These are phyloP conservation scores for Glossophaga mutica DNA, from an alignment of 2,797 vertebrate species.

Conservation along the genomic window DNA sequence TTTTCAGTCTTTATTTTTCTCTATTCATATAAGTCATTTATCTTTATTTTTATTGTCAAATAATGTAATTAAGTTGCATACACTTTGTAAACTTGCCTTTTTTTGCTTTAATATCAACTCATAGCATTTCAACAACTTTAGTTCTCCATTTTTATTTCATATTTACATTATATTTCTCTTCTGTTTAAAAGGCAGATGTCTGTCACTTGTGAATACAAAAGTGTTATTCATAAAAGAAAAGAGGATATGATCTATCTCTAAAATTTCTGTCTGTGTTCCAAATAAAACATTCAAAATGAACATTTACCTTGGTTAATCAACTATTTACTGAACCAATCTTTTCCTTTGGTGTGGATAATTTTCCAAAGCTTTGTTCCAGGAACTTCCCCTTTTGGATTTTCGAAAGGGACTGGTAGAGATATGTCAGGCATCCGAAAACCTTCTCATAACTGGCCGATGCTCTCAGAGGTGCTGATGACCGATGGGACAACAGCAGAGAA, in stretches of 20 bases:
- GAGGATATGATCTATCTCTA: not conserved
- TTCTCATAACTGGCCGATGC: rapidly evolving
- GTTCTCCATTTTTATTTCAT: not conserved
- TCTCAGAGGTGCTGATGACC: not conserved
- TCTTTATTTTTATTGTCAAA: not conserved
- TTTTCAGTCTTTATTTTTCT: not conserved
- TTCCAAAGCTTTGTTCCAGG: not conserved
- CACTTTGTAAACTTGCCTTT: not conserved
- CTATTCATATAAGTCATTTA: not conserved
- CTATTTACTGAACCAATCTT: not conserved
- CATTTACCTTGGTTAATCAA: not conserved
- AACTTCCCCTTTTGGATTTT: not conserved
- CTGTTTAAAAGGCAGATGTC: not conserved
- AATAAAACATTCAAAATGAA: not conserved
- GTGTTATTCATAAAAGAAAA: not conserved
- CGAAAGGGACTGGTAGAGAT: not conserved
- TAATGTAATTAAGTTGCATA: not conserved
- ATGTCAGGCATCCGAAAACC: too few species aligned
- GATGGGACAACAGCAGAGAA: not conserved
- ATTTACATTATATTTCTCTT: not conserved
- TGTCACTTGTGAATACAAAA: not conserved
- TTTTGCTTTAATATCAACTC: not conserved
- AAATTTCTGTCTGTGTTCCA: not conserved
- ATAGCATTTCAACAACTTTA: not conserved
- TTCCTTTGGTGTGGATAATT: not conserved